phyloP scores from a whole-genome alignment of 23 tunicate genomes.

The Aplidium turbinatum region DNA sequence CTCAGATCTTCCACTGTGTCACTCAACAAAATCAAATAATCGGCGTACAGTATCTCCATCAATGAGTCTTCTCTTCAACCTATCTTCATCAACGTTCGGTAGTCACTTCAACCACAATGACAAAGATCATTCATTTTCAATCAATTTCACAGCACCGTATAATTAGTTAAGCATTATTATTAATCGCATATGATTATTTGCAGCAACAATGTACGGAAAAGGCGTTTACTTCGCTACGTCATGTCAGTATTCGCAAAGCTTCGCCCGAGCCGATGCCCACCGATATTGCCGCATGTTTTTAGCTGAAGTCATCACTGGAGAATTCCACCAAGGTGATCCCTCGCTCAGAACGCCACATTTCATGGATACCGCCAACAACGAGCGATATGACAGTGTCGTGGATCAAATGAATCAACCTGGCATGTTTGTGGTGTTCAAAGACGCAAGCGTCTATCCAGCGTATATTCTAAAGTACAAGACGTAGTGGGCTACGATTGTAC shows the following conservation, averaged over 20 bases:
- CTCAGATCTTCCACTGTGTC: too few species aligned
- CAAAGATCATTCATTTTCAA: too few species aligned
- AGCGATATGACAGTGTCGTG: constrained; percentile 65
- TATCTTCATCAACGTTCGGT: too few species aligned
- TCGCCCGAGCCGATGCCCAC: not conserved
- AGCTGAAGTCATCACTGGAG: constrained; percentile 75
- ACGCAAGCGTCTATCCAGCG: constrained; percentile 64
- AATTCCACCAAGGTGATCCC: constrained; percentile 54
- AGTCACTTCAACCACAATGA: too few species aligned
- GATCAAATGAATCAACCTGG: constrained; percentile 30
- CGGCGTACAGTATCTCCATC: too few species aligned
- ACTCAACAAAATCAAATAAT: too few species aligned
- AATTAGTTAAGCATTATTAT: too few species aligned
- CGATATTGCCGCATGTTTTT: constrained; percentile 58
- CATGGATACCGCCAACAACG: constrained; percentile 14
- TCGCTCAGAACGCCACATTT: constrained; percentile 17
- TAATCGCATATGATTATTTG: not conserved
- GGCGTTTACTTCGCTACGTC: constrained; percentile 80
- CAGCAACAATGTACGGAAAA: constrained; percentile 50
- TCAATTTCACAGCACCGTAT: too few species aligned
- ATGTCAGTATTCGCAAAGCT: constrained; percentile 59
- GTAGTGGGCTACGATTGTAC: too few species aligned
- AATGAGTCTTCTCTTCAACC: too few species aligned
- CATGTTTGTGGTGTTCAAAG: constrained; percentile 75
- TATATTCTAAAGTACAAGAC: too few species aligned